phyloP scores from a whole-genome alignment of 2,797 vertebrate species.

The Onychomys torridus region DNA sequence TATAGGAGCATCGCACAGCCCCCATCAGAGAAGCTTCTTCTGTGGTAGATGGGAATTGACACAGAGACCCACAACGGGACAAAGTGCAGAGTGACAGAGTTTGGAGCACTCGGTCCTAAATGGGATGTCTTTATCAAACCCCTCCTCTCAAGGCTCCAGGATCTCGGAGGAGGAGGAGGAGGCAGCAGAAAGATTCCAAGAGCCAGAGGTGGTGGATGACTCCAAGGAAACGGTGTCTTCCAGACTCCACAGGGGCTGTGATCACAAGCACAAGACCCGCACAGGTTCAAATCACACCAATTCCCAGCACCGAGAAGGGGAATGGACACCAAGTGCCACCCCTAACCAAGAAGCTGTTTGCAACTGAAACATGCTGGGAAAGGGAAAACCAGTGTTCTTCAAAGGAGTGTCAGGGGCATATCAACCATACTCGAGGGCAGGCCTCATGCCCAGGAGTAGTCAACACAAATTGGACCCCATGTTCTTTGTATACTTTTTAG shows the following conservation, averaged over 20 bases:
- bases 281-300: background rate
- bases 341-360: background rate
- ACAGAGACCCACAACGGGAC: background rate
- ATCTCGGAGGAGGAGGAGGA: background rate
- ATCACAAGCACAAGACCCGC: background rate
- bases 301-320: background rate
- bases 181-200: background rate
- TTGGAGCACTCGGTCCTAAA: background rate
- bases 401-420: background rate
- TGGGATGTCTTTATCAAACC: background rate
- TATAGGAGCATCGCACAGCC: background rate
- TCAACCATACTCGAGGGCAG: background rate
- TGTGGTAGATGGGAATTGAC: background rate
- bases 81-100: background rate
- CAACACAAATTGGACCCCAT: background rate
- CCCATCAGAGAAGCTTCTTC: background rate
- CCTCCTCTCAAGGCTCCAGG: background rate
- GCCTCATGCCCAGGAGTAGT: background rate
- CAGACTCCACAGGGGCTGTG: background rate
- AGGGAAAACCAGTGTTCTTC: background rate
- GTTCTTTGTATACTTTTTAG: background rate
- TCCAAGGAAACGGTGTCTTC: background rate
- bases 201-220: background rate
- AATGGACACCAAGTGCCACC: too few species aligned
- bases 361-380: background rate